Evolutionary conservation across 37 sponge, comb jelly and placozoan genomes (phyloP).

Genomic region (Halichondria panicea): DNA sequence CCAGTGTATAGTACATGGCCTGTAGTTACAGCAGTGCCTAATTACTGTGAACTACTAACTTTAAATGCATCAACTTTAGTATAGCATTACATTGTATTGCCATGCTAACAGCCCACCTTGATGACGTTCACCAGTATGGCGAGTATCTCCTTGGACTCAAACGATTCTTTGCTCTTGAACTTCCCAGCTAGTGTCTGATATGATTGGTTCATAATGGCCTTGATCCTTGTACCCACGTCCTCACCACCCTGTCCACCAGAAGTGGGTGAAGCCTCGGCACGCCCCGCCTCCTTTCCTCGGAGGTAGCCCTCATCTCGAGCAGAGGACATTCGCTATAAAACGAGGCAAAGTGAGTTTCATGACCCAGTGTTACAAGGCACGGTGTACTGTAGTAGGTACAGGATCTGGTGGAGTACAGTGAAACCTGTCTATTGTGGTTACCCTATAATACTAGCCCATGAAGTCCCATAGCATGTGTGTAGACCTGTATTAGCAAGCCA

Average conservation of each 20-base stretch:
- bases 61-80: too few relatives aligned
- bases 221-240: conserved; percentile 65
- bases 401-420: neutral
- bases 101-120: conserved; percentile 60
- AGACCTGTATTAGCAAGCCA: too few relatives aligned
- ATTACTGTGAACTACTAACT: too few relatives aligned
- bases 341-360: too few relatives aligned
- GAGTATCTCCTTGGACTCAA: conserved; percentile 45
- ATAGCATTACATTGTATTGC: too few relatives aligned
- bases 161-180: conserved; percentile 54
- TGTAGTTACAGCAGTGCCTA: too few relatives aligned
- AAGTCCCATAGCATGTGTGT: too few relatives aligned
- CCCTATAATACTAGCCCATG: too few relatives aligned
- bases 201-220: conserved; percentile 85
- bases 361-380: too few relatives aligned
- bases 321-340: conserved; percentile 2
- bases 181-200: conserved; percentile 60
- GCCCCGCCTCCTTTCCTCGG: conserved; percentile 6
- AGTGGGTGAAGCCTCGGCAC: neutral
- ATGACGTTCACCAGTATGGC: conserved; percentile 43
- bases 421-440: too few relatives aligned
- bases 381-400: neutral
- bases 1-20: too few relatives aligned
- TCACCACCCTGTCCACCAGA: neutral
- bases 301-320: conserved; percentile 29